Evolutionary conservation across 2,113 vertebrate species (phyloP).

Genomic region (Catagonus wagneri): DNA sequence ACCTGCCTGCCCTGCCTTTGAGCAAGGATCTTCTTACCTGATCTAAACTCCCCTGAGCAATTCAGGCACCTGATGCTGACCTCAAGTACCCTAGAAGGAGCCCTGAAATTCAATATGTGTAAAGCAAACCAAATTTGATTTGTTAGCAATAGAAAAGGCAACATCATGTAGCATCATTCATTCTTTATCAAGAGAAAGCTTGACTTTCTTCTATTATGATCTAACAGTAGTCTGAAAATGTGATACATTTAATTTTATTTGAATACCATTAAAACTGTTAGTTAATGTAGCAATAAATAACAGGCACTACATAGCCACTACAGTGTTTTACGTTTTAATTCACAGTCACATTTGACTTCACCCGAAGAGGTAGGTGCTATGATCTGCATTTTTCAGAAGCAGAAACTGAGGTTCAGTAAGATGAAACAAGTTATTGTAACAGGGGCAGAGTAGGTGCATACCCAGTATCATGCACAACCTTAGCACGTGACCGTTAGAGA

Average conservation of each 20-base stretch:
- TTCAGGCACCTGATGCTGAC: neutral
- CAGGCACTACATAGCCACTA: neutral
- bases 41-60: constrained; percentile 2
- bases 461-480: too few relatives aligned
- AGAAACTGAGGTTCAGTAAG: neutral
- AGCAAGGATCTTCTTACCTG: constrained; percentile 18
- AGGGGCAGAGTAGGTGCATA: too few relatives aligned
- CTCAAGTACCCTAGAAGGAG: neutral
- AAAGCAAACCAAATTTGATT: neutral
- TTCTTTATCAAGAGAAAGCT: neutral
- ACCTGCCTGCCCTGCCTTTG: neutral
- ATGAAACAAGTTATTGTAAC: neutral
- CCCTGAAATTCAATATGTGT: neutral
- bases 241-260: neutral
- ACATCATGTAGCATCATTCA: neutral
- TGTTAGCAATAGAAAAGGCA: neutral
- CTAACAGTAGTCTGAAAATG: neutral
- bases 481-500: too few relatives aligned
- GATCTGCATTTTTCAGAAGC: constrained; percentile 22
- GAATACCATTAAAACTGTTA: neutral
- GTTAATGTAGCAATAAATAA: neutral
- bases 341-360: neutral
- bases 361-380: neutral
- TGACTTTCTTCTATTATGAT: neutral
- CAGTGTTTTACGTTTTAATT: neutral